Conservation (phyloP, 2,797 vertebrate species). For the Harpagifer antarcticus region DNA sequence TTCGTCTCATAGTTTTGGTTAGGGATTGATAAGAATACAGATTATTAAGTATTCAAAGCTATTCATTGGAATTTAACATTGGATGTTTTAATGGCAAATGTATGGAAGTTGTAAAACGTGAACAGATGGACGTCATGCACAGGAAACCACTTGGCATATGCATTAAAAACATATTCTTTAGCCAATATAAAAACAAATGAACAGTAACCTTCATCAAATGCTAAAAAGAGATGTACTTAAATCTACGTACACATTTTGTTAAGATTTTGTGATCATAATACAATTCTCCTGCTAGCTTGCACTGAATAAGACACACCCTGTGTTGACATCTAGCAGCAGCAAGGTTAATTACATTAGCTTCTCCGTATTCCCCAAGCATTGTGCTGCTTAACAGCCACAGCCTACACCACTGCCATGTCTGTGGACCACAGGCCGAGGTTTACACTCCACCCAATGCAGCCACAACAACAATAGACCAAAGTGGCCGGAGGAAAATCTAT, state of each 20-base stretch:
- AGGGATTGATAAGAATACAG: neutral
- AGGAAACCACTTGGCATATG: neutral
- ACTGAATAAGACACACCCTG: constrained; percentile 13
- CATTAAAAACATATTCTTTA: neutral
- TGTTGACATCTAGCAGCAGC: constrained; percentile 43
- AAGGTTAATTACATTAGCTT: constrained; percentile 75
- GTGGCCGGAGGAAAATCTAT: constrained; percentile 15
- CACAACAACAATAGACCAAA: constrained; percentile 56
- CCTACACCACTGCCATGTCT: constrained; percentile 2
- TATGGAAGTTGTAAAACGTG: neutral
- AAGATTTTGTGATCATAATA: too few relatives aligned
- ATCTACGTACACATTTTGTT: too few relatives aligned
- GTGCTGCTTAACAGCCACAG: constrained; percentile 49
- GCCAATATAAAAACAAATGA: too few relatives aligned
- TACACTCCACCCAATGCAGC: constrained; percentile 8
- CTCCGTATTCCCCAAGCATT: constrained; percentile 46
- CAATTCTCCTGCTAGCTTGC: neutral
- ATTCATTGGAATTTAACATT: neutral
- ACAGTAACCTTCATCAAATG: too few relatives aligned
- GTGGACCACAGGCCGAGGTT: constrained; percentile 16
- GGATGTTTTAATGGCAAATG: neutral
- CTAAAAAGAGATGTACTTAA: too few relatives aligned
- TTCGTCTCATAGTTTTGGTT: neutral
- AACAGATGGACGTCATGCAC: neutral
- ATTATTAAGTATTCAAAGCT: neutral